These are phyloP conservation scores for Todus mexicanus DNA, from an alignment of 2,797 vertebrate species.

Conservation along the genomic window DNA sequence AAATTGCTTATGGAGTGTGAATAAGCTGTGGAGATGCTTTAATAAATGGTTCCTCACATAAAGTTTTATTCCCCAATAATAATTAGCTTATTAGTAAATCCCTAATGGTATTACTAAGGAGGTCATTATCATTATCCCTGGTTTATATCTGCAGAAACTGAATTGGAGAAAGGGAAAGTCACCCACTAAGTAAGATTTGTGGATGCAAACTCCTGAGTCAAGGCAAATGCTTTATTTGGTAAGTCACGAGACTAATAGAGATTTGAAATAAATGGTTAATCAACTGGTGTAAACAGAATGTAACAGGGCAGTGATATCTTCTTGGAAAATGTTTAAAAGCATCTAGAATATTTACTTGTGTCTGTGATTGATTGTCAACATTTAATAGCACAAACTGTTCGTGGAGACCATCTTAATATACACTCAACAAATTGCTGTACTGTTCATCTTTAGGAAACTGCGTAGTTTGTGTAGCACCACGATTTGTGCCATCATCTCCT, in stretches of 20 bases:
- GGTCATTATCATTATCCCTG: constrained; percentile 51
- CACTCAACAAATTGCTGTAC: not conserved
- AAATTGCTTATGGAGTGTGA: constrained; percentile 26
- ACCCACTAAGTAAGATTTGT: constrained; percentile 2
- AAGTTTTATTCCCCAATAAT: constrained; percentile 57
- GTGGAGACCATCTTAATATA: not conserved
- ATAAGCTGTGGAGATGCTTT: constrained; percentile 25
- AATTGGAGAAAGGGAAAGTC: constrained; percentile 22
- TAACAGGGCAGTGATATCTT: not conserved
- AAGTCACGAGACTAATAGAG: not conserved
- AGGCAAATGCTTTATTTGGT: not conserved
- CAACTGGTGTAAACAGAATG: not conserved
- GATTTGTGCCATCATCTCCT: not conserved
- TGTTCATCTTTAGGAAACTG: not conserved
- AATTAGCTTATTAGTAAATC: constrained; percentile 63
- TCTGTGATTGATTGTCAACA: not conserved
- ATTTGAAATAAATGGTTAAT: not conserved
- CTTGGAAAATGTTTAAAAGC: not conserved
- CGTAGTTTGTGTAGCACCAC: not conserved
- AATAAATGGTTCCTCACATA: constrained; percentile 48
- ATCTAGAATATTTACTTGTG: not conserved
- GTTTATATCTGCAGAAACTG: constrained; percentile 30
- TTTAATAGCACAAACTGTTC: not conserved
- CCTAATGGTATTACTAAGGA: constrained; percentile 29
- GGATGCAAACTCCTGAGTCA: not conserved